Base-by-base conservation (phyloP, 2,888 invertebrate genomes). In the Trissonchulus latispiculum region DNA sequence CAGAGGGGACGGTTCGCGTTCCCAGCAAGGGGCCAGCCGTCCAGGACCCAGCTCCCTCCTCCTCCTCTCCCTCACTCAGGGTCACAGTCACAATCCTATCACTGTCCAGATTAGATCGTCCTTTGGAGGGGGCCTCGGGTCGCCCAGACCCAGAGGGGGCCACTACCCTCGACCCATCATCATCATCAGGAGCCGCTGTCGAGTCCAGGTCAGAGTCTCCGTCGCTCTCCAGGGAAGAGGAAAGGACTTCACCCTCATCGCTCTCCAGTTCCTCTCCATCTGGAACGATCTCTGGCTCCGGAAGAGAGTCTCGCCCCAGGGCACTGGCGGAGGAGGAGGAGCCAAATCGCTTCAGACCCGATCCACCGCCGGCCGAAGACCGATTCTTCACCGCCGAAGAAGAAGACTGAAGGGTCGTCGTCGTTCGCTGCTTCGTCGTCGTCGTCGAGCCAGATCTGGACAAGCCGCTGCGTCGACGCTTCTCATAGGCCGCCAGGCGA, bases 401-500 rank as follows among this genome's bases (percentile, higher is more conserved):
- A n/a, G n/a, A n/a, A n/a, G n/a, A n/a, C n/a, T n/a, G n/a, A n/a
- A n/a, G n/a, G n/a, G n/a, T n/a, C n/a, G n/a, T n/a, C n/a, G n/a
- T n/a, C n/a, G n/a, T n/a, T n/a, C n/a, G n/a, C n/a, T n/a, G n/a
- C n/a, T n/a, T n/a, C 8, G 8, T 48, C 48, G 23, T 48, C 48
- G 48, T 48, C 8, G 48, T 48, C 23, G 48, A 8, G 23, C 8
- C 8, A 23, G 48, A 48, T 8, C 48, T 8, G 48, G 8, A 23
- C 8, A 15, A 15, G 48, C 48, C 48, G 23, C 8, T 15, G 15
- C 64, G 64, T 29, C 64, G 64, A 62, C 28, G 15, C 28, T 62
- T 62, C 64, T 18, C 29, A 62, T 62, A 8, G n/a, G 28, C 61
- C 61, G 61, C 32, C 33, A 71, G 32, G 15, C 71, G 71, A 23